A percentile compares a stretch with the other conserved stretches of the same genome.
Conservation (phyloP, 2,797 vertebrate genomes). For the Falco rusticolus region DNA sequence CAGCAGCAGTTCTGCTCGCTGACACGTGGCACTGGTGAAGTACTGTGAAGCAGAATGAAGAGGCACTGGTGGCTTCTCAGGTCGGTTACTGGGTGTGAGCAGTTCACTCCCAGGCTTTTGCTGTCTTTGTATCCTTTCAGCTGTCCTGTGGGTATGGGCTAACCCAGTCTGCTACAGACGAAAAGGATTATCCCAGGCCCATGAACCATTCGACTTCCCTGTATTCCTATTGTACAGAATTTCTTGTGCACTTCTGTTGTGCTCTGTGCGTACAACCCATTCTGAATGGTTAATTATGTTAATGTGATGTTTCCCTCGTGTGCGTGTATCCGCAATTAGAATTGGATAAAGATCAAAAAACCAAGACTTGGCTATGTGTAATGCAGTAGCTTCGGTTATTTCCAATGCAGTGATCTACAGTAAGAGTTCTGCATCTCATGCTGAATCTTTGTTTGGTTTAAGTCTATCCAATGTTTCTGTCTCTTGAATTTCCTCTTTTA, state of each 20-base stretch:
- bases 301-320: not conserved
- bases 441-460: not conserved
- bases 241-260: not conserved
- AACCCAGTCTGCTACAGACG: not conserved
- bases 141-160: not conserved
- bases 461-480: not conserved
- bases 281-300: not conserved
- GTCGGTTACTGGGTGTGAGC: not conserved
- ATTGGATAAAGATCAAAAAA: not conserved
- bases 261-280: not conserved
- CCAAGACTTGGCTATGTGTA: not conserved
- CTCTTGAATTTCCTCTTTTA: not conserved
- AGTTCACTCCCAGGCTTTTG: not conserved
- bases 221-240: not conserved
- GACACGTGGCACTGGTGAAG: not conserved
- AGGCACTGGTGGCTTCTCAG: not conserved
- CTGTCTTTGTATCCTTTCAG: not conserved
- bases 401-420: not conserved
- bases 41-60: too few species aligned
- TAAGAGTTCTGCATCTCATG: not conserved
- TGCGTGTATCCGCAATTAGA: not conserved
- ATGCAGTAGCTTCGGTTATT: not conserved
- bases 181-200: not conserved
- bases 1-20: not conserved
- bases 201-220: not conserved